Evolutionary conservation across 2,797 vertebrate genomes (phyloP).

Genomic region (Acipenser transmontanus): DNA sequence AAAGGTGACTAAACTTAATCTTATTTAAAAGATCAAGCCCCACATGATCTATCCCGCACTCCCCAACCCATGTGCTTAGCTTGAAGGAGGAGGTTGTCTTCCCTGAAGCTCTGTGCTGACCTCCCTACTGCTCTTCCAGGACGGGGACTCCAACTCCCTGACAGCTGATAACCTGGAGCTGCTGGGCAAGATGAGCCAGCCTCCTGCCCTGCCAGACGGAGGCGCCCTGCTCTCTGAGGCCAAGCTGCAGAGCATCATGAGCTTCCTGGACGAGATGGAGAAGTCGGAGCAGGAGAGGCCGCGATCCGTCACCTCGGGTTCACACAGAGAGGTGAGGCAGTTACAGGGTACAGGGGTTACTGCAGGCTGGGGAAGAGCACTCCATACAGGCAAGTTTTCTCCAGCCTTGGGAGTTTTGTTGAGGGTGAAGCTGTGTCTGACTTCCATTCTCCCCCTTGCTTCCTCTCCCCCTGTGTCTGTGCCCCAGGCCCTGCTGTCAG

Average conservation of each 20-base stretch:
- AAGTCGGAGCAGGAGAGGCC: slow-evolving; percentile 76
- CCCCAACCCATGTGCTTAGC: no score
- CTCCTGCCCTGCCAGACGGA: slow-evolving; percentile 50
- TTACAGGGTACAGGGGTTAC: no score
- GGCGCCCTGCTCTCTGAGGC: slow-evolving; percentile 83
- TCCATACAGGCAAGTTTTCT: neutral
- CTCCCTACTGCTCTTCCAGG: slow-evolving; percentile 43
- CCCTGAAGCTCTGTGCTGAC: neutral
- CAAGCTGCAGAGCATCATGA: slow-evolving; percentile 90
- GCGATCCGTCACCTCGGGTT: slow-evolving; percentile 65
- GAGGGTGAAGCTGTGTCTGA: neutral
- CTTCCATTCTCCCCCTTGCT: neutral
- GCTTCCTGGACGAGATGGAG: slow-evolving; percentile 93
- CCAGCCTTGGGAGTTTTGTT: neutral
- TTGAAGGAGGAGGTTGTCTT: no score
- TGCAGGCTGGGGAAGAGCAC: neutral
- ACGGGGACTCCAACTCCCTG: slow-evolving; percentile 68
- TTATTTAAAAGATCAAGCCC: no score
- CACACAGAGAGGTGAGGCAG: slow-evolving; percentile 62
- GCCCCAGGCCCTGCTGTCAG: slow-evolving; percentile 55
- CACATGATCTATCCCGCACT: no score
- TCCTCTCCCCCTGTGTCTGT: no score
- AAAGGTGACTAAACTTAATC: no score
- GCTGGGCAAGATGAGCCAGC: slow-evolving; percentile 69
- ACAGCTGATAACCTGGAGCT: slow-evolving; percentile 86